Evolutionary conservation across 2,888 invertebrate species (phyloP), one percentile per base, ranked within the genome.

Genomic region (Erebia epiphron): DNA sequence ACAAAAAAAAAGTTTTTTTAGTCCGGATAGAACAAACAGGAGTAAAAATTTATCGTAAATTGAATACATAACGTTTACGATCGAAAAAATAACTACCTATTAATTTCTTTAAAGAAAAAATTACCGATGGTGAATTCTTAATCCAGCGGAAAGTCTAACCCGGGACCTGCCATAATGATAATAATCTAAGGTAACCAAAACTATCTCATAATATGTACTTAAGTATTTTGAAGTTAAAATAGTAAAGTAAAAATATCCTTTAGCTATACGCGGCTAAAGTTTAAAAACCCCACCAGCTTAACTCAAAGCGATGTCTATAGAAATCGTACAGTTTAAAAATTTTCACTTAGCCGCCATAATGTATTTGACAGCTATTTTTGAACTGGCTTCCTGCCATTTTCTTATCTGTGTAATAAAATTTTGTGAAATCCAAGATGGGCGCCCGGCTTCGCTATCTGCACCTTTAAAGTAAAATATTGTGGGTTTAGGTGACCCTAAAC

Each of bases 361-460:
- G 71, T 75, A 72, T 77, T 76, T 76, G 77, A 78, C 78, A 73
- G 69, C 68, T 74, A 74, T 72, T 73, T 73, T 67, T 74, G 71
- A 74, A 68, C 73, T 74, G 75, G 75, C 75, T 70, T 70, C 72
- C 74, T 73, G 75, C 75, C 75, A 77, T 72, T 75, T 73, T 70
- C 77, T 78, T 78, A 78, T 78, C 78, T 71, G 75, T 54, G 76
- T 75, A 76, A 77, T 78, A 78, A 78, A 78, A 74, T 76, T 72
- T 75, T 76, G 74, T 75, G 71, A 76, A 78, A 78, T 76, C 72
- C 78, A 78, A 78, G 74, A 78, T 77, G 78, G 78, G 76, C 70
- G 63, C 67, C 49, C 73, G 67, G 58, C 69, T 68, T 69, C 65
- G 69, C 75, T 75, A 74, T 72, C 73, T 75, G 70, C 74, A 67